Conservation (phyloP, 2,888 invertebrate genomes). For the Osmoderma eremita region DNA sequence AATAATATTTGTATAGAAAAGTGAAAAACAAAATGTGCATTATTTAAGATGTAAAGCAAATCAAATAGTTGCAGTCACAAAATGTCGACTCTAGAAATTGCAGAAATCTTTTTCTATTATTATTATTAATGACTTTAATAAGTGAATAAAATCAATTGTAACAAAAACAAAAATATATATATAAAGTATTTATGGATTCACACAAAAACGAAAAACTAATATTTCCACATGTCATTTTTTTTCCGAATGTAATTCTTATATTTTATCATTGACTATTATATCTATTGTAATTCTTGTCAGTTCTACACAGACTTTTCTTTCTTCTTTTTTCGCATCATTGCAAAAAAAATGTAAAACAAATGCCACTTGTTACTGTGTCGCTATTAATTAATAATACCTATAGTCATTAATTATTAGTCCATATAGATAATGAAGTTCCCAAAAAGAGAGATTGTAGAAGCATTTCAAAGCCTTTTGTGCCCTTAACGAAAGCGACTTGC, state of each 20-base stretch:
- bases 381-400: slow-evolving; percentile 8
- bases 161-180: no score
- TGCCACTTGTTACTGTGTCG: slow-evolving; percentile 38
- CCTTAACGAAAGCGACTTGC: slow-evolving; percentile 39
- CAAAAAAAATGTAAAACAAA: slow-evolving; percentile 27
- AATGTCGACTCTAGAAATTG: no score
- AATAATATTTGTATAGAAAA: no score
- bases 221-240: no score
- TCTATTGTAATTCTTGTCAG: background rate
- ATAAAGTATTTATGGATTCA: no score
- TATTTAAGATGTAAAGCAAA: no score
- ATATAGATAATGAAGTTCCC: background rate
- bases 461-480: slow-evolving; percentile 36
- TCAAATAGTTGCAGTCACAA: no score
- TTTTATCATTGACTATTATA: background rate
- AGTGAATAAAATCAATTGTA: no score
- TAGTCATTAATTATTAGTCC: slow-evolving; percentile 21
- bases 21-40: no score
- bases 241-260: background rate
- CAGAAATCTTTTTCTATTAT: no score
- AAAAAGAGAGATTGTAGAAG: slow-evolving; percentile 8
- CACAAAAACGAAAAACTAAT: no score
- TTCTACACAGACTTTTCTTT: slow-evolving; percentile 3
- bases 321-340: slow-evolving; percentile 16
- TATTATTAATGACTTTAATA: no score